Evolutionary conservation across 2,888 invertebrate species (phyloP).

Genomic region (Caenorhabditis drosophilae): DNA sequence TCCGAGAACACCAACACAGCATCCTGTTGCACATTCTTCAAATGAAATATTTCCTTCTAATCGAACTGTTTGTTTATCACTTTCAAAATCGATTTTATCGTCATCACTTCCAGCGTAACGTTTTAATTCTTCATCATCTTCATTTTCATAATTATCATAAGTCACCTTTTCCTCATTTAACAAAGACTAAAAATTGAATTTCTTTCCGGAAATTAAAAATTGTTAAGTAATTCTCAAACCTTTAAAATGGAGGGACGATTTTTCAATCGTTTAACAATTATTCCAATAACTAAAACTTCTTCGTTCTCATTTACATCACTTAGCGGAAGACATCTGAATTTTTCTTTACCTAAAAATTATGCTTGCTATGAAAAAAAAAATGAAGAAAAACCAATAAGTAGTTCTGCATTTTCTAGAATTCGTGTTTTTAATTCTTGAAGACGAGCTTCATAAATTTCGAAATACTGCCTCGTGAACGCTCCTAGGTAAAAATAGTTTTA

Average conservation of each 20-base stretch:
- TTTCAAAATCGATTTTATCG: constrained; percentile 46
- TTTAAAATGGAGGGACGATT: constrained; percentile 47
- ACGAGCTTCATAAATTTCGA: constrained; percentile 38
- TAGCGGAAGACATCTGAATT: constrained; percentile 12
- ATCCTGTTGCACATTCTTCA: constrained; percentile 49
- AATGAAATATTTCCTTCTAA: constrained; percentile 36
- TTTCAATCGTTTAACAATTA: constrained; percentile 42
- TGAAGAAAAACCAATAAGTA: constrained; percentile 16
- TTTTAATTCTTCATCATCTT: constrained; percentile 21
- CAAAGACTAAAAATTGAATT: constrained; percentile 9
- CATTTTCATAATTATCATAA: constrained; percentile 40
- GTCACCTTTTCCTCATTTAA: constrained; percentile 38
- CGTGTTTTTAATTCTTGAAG: constrained; percentile 12
- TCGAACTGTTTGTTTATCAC: constrained; percentile 36
- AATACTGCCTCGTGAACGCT: constrained; percentile 44
- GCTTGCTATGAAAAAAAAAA: constrained; percentile 1
- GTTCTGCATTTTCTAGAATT: constrained; percentile 31
- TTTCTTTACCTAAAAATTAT: constrained; percentile 28
- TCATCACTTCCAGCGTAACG: constrained; percentile 27
- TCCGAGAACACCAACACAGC: constrained; percentile 40
- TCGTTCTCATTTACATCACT: constrained; percentile 30
- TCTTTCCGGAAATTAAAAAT: not conserved
- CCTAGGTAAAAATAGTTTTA: constrained; percentile 10
- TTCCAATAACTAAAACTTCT: constrained; percentile 44
- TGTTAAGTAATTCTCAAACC: constrained; percentile 9